Evolutionary conservation across 64 coral and sea anemone genomes (phyloP).

Genomic region (Anthopleura sola): DNA sequence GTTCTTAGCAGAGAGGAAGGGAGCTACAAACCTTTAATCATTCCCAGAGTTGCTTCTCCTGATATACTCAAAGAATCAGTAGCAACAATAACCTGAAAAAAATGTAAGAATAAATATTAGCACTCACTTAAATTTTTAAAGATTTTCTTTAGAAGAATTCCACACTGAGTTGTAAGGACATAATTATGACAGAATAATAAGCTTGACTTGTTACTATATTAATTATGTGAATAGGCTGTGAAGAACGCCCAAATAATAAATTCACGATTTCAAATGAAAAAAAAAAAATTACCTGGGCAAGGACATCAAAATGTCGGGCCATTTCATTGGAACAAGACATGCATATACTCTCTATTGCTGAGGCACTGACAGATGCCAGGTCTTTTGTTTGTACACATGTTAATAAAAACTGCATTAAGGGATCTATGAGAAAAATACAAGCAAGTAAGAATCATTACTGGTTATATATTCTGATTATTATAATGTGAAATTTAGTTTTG

Average conservation of each 20-base stretch:
- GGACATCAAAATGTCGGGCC: slow-evolving; percentile 81
- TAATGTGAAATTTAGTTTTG: too few species aligned
- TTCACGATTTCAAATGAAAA: background rate
- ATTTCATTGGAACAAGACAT: slow-evolving; percentile 67
- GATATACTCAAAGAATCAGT: slow-evolving; percentile 78
- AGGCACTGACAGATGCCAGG: slow-evolving; percentile 67
- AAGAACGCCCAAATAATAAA: too few species aligned
- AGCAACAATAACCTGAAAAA: slow-evolving; percentile 65
- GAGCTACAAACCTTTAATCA: slow-evolving; percentile 75
- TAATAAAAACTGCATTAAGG: slow-evolving; percentile 71
- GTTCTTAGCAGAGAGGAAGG: too few species aligned
- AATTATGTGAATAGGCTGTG: too few species aligned
- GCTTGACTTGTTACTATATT: too few species aligned
- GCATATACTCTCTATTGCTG: slow-evolving; percentile 71
- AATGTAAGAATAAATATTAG: background rate
- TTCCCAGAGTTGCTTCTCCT: slow-evolving; percentile 68
- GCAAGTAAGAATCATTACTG: background rate
- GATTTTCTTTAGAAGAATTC: too few species aligned
- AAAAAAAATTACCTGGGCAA: slow-evolving; percentile 64
- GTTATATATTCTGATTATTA: too few species aligned
- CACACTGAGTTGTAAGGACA: too few species aligned
- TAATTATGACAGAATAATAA: too few species aligned
- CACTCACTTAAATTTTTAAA: too few species aligned
- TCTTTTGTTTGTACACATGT: slow-evolving; percentile 55
- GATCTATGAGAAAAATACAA: slow-evolving; percentile 45